phyloP scores from a whole-genome alignment of 2,113 vertebrate species.

The Felis chaus region DNA sequence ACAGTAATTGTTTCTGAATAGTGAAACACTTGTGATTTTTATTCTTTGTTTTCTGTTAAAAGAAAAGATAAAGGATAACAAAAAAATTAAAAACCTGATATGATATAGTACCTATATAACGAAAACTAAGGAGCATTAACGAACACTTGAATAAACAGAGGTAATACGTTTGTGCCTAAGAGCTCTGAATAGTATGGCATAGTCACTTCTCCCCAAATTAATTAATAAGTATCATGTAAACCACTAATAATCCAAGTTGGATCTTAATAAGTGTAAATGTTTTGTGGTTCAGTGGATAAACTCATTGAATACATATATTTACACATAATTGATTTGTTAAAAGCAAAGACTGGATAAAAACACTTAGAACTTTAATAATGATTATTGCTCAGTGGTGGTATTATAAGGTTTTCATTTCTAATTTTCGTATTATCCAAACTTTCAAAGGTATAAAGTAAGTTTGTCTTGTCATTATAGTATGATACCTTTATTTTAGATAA shows the following conservation, averaged over 20 bases:
- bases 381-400: background rate
- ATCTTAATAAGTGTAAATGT: background rate
- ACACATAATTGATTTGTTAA: background rate
- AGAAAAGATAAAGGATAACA: background rate
- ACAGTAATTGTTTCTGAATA: background rate
- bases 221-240: background rate
- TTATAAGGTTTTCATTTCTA: constrained; percentile 20
- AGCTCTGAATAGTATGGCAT: background rate
- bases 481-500: constrained; percentile 11
- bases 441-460: background rate
- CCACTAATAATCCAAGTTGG: background rate
- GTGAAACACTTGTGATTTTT: constrained; percentile 3
- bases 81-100: constrained; percentile 12
- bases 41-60: constrained; percentile 45
- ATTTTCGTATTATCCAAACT: background rate
- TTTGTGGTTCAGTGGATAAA: background rate
- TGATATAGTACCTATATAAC: background rate
- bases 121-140: background rate
- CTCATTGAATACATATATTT: background rate
- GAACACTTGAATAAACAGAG: background rate
- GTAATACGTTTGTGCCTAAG: background rate
- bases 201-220: background rate
- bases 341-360: background rate
- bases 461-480: constrained; percentile 10
- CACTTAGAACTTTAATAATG: background rate